These are phyloP conservation scores for Marcusenius ussheri DNA, from an alignment of 2,113 vertebrate species.

Conservation along the genomic window DNA sequence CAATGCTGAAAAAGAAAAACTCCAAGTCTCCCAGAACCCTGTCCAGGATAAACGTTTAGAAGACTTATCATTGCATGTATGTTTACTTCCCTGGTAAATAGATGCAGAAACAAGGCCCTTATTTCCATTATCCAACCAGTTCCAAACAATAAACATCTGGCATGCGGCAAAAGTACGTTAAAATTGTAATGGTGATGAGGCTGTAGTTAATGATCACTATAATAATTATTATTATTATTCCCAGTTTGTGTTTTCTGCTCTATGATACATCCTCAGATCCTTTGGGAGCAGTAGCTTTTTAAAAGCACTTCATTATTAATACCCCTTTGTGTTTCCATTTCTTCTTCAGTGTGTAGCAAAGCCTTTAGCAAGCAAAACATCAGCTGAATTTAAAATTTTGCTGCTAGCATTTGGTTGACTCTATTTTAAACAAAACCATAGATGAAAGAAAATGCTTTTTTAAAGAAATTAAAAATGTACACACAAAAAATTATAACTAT, in stretches of 20 bases:
- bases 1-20: not conserved
- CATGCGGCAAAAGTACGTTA: not conserved
- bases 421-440: not conserved
- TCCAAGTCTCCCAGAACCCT: not conserved
- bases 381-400: not conserved
- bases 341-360: not conserved
- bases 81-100: not conserved
- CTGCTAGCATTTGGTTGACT: not conserved
- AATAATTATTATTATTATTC: not conserved
- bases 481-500: not conserved
- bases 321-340: not conserved
- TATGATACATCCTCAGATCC: not conserved
- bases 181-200: not conserved
- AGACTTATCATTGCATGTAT: not conserved
- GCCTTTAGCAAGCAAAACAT: not conserved
- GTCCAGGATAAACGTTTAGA: not conserved
- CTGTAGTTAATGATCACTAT: not conserved
- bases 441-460: not conserved
- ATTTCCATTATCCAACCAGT: not conserved
- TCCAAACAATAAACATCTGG: conserved; percentile 4
- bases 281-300: not conserved
- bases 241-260: not conserved
- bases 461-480: not conserved
- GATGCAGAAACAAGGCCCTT: not conserved
- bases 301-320: not conserved